A percentile compares a stretch with the other conserved stretches of the same genome.
These are phyloP conservation scores for Toxotes chatareus DNA, from an alignment of 2,113 vertebrate species.

Conservation along the genomic window DNA sequence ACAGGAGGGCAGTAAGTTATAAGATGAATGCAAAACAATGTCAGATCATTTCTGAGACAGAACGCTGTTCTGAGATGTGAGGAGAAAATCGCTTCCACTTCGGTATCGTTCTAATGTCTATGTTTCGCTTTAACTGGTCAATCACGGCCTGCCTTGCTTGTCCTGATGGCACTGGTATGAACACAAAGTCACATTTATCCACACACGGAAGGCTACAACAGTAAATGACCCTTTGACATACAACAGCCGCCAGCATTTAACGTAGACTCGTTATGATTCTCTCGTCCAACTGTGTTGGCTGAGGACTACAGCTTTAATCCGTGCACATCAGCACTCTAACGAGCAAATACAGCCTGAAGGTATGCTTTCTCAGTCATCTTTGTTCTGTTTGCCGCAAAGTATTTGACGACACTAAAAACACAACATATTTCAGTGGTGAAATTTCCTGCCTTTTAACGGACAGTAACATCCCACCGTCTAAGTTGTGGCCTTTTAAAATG, in stretches of 20 bases:
- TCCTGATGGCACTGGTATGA: background rate
- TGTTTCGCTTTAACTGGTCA: too few relatives aligned
- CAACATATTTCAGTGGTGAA: background rate
- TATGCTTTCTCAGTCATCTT: slow-evolving; percentile 19
- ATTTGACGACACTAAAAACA: slow-evolving; percentile 17
- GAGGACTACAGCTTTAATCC: background rate
- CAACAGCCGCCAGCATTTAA: background rate
- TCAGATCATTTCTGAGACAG: too few relatives aligned
- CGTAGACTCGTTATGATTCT: background rate
- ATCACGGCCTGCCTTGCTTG: too few relatives aligned
- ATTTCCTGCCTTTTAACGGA: slow-evolving; percentile 20
- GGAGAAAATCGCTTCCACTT: too few relatives aligned
- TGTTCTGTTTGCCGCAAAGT: slow-evolving; percentile 11
- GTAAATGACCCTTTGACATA: background rate
- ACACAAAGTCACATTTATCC: background rate
- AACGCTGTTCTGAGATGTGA: too few relatives aligned
- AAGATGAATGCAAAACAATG: too few relatives aligned
- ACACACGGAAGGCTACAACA: background rate
- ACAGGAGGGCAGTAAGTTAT: too few relatives aligned
- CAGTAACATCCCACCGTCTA: slow-evolving; percentile 18
- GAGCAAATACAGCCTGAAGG: background rate
- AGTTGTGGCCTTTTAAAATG: slow-evolving; percentile 14
- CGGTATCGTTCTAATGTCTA: too few relatives aligned
- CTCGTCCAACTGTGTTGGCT: slow-evolving; percentile 5
- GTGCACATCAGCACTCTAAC: background rate